These are phyloP conservation scores for Euborellia annulipes DNA, from an alignment of 1,140 invertebrate species.

Conservation along the genomic window DNA sequence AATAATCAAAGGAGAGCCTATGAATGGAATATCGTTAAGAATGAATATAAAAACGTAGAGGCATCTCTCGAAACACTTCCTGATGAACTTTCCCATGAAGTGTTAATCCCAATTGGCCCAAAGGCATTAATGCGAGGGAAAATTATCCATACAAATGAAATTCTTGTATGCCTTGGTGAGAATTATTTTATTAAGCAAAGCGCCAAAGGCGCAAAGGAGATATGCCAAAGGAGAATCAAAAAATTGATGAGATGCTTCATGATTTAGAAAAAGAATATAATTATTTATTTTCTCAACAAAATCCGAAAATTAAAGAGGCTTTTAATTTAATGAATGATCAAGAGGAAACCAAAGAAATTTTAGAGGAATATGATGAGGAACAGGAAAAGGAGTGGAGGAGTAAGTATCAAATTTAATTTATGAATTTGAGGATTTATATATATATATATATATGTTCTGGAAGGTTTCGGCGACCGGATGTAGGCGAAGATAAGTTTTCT, in stretches of 20 bases:
- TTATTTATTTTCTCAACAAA: conserved; percentile 27
- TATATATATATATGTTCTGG: no score
- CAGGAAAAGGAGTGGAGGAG: conserved; percentile 16
- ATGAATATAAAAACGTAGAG: conserved; percentile 25
- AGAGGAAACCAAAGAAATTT: conserved; percentile 31
- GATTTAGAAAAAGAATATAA: conserved; percentile 30
- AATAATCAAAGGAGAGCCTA: no score
- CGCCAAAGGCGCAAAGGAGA: conserved; percentile 41
- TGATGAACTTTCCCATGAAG: conserved; percentile 25
- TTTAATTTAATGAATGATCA: conserved; percentile 17
- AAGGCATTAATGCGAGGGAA: conserved; percentile 50
- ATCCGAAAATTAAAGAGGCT: conserved; percentile 23
- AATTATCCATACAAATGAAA: conserved; percentile 55
- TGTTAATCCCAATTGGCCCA: conserved; percentile 45
- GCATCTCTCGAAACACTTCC: conserved; percentile 24
- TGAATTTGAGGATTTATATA: no score
- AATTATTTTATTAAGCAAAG: conserved; percentile 55
- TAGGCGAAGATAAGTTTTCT: no score
- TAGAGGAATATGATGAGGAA: conserved; percentile 37
- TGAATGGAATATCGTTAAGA: conserved; percentile 24
- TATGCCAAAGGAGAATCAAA: conserved; percentile 43
- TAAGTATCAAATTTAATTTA: no score
- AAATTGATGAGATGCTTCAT: conserved; percentile 31
- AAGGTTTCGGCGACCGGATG: no score
- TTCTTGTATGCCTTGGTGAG: conserved; percentile 47